Percentiles rank a stretch among this genome's conserved stretches.
Conservation (phyloP, 2,113 vertebrate genomes). For the Diphyllodes magnificus region DNA sequence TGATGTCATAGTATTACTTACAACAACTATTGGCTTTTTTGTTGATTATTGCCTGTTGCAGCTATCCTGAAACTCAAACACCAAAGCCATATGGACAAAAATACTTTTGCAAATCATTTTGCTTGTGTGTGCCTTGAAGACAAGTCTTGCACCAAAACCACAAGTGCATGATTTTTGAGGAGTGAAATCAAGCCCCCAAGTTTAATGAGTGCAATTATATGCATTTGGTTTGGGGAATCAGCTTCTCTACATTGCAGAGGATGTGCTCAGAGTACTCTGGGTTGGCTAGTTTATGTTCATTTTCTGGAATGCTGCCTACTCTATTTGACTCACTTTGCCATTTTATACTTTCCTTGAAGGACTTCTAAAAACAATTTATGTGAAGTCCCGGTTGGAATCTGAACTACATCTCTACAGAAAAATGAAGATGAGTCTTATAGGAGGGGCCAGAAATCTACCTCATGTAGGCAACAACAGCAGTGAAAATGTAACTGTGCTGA, state of each 20-base stretch:
- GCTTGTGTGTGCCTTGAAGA: neutral
- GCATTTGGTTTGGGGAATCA: neutral
- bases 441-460: neutral
- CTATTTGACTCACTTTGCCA: neutral
- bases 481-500: neutral
- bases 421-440: neutral
- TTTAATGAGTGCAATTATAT: neutral
- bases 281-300: neutral
- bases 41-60: neutral
- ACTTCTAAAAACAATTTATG: constrained; percentile 34
- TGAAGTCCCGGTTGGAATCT: neutral
- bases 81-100: neutral
- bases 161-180: neutral
- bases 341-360: constrained; percentile 28
- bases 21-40: neutral
- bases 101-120: neutral
- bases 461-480: neutral
- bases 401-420: neutral
- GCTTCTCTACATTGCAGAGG: neutral
- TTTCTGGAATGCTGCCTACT: constrained; percentile 9
- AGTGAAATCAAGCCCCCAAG: neutral
- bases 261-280: neutral
- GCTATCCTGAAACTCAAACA: neutral
- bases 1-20: neutral
- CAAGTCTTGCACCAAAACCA: neutral